Conservation (phyloP, 2,797 vertebrate species). For the Morus bassanus region DNA sequence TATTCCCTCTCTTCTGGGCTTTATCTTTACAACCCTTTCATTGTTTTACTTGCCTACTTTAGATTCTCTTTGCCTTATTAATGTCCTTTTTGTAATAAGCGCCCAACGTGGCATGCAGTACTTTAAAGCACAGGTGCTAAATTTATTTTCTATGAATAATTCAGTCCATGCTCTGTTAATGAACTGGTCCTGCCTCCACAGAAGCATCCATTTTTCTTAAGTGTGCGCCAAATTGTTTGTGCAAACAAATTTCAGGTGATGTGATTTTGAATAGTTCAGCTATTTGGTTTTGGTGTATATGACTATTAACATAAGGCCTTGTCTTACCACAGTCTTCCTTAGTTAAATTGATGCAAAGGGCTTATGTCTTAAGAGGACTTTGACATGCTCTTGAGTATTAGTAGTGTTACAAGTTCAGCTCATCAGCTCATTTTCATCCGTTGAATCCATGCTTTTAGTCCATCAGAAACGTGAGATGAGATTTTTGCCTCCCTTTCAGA, state of each 20-base stretch:
- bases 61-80: slow-evolving; percentile 41
- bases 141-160: slow-evolving; percentile 60
- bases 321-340: neutral
- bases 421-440: neutral
- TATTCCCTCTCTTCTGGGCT: neutral
- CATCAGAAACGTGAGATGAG: neutral
- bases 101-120: neutral
- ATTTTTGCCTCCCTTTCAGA: neutral
- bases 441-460: neutral
- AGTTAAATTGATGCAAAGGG: neutral
- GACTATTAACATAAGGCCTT: neutral
- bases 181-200: neutral
- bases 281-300: neutral
- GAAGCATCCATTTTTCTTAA: neutral
- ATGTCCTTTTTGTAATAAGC: slow-evolving; percentile 32
- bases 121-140: slow-evolving; percentile 27
- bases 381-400: neutral
- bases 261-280: neutral
- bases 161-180: neutral
- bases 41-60: slow-evolving; percentile 28
- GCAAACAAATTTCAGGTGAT: slow-evolving; percentile 2
- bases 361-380: neutral
- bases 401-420: neutral
- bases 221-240: neutral
- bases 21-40: neutral